Conservation (phyloP, 1,140 invertebrate genomes). For the Antheraea pernyi region DNA sequence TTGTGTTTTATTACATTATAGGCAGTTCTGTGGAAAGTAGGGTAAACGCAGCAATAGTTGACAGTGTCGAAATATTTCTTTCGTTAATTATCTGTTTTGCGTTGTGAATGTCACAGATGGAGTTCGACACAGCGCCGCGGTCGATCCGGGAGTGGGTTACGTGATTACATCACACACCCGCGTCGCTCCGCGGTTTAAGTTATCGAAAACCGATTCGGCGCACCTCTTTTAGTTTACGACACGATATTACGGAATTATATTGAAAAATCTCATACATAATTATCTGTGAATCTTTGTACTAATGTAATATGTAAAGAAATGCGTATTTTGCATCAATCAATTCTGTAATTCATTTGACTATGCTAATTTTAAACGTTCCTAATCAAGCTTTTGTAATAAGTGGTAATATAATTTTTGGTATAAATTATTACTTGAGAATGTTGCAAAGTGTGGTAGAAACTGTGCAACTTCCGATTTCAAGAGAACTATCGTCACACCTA, state of each 20-base stretch:
- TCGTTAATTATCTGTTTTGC: constrained; percentile 2
- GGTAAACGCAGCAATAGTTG: constrained; percentile 3
- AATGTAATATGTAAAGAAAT: too few species aligned
- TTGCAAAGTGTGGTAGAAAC: too few species aligned
- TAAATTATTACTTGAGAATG: too few species aligned
- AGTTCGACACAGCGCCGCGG: neutral
- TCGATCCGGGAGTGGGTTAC: constrained; percentile 4
- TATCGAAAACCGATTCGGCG: neutral
- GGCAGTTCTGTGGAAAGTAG: constrained; percentile 1
- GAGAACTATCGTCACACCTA: too few species aligned
- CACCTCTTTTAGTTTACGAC: constrained; percentile 8
- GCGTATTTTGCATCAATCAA: too few species aligned
- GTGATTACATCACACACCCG: neutral
- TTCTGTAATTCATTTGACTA: too few species aligned
- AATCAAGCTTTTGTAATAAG: too few species aligned
- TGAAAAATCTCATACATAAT: neutral
- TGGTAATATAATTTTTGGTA: too few species aligned
- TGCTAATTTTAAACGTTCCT: too few species aligned
- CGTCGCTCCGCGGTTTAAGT: neutral
- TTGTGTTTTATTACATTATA: neutral
- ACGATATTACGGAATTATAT: constrained; percentile 4
- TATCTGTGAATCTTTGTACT: too few species aligned
- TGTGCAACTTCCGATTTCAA: too few species aligned
- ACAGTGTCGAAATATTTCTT: neutral
- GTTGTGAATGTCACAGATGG: constrained; percentile 1